Evolutionary conservation across 1,140 invertebrate genomes (phyloP), one percentile per base, ranked within the genome.

Genomic region (Euura lappo): DNA sequence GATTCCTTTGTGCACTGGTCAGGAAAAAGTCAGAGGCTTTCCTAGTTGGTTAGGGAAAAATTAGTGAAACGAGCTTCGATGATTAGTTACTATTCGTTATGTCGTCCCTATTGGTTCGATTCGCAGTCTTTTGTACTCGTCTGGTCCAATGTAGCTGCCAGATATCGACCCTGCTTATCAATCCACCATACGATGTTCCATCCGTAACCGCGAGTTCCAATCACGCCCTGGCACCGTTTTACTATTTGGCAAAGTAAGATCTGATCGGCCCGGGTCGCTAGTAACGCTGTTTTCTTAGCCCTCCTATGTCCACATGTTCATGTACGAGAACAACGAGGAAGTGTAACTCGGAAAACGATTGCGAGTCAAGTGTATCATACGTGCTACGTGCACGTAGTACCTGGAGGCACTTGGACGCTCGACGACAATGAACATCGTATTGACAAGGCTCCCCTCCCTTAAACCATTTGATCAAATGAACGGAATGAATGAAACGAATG

Each of bases 361-460:
- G 28, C 8, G 13, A 60, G 8, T 8, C 10, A 60, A 28, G 28
- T 28, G 28, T 28, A 28, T 28, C 28, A 28, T 28, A 28, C 28
- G 28, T 28, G 28, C 28, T 28, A 28, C 28, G 28, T 28, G 28
- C 28, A 28, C 28, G 28, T 28, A 28, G 51, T 28, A 60, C 51
- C 28, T 28, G 51, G 3, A 60, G 8, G 51, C 6, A 60, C 51
- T 60, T 60, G 28, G 51, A 60, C 51, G 4, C 51, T 60, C 10
- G 51, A 60, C 51, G 51, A 60, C 51, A 60, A 60, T 60, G 51
- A 60, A 60, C 51, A 60, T 60, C 13, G 51, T 60, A 60, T 60
- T n/a, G 51, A 60, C 51, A 60, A 60, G 8, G 3, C 10, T n/a
- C 51, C 51, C 13, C 6, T 51, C 47, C 47, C 6, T 51, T 51